Base-by-base conservation (phyloP, 2,888 invertebrate genomes). In the Hirtodrosophila confusa region DNA sequence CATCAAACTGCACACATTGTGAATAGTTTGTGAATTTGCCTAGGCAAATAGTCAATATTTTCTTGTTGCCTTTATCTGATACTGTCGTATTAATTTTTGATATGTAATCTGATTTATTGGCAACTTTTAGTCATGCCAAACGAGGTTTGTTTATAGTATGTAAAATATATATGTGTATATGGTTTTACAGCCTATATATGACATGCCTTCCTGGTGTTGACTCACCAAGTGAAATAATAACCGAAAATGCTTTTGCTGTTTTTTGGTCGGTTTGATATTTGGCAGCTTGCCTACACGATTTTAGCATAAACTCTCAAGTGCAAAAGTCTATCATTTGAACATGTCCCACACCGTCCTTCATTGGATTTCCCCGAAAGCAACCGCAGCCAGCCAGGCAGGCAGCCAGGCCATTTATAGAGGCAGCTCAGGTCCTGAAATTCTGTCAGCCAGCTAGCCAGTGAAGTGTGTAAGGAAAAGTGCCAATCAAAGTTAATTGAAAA, bases 401-500 rank as follows among this genome's bases (percentile, higher is more conserved):
- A 77, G 60, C n/a, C 58, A 9, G 51, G 50, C 51, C 45, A 71
- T 70, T 70, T 64, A 55, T 37, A 56, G 33, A 44, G 55, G 39
- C 41, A 58, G 36, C 54, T 45, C 37, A 24, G 45, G 10, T 27
- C 36, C 43, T 50, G 33, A 29, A 24, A 33, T 37, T 27, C 50
- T 45, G 41, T 50, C 56, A 37, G 50, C 12, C 54, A 47, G 35
- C 39, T 43, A 48, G 64, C 58, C 75, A 74, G 61, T 70, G 69
- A 78, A 69, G 67, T 69, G 72, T 67, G 69, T 69, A 76, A 78
- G 79, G 82, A 84, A 84, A 84, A 84, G 87, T 84, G 83, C 76
- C 83, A 84, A 84, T 84, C 83, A 84, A 84, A 85, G 75, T 85
- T 84, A 87, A 84, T 84, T 84, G 83, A 84, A 84, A 87, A 87